Evolutionary conservation across 2,797 vertebrate species (phyloP), one percentile per base, ranked within the genome.

Genomic region (Odontamblyopus lacepedii): DNA sequence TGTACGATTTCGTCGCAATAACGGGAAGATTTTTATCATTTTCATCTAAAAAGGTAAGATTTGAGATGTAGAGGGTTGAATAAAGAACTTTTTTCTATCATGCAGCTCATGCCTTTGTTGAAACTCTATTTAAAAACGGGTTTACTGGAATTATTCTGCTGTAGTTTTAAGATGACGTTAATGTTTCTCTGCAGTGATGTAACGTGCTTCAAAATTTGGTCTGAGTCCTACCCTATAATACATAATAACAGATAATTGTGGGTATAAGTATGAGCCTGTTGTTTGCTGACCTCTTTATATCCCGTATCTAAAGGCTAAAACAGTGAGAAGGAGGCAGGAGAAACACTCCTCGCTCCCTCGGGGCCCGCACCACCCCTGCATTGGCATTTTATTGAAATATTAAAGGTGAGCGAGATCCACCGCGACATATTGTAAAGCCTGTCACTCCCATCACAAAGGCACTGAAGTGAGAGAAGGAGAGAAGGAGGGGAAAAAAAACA

Each of bases 311-410:
- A 83, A 87, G 67, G 76, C 71, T 76, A 78, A 80, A 78, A 88
- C 41, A 77, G 75, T 70, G 70, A 69, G 70, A 82, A 76, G 19
- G 59, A 83, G 67, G 72, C 16, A 30, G 35, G 41, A 67, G 62
- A 61, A 55, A 72, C 53, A 77, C 72, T 9, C 23, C 23, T 7
- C 66, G 60, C 23, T 95, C 93, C 86, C 61, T 35, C 59, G 85
- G 87, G 87, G 91, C 77, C 30, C 13, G 89, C 87, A 77, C 81
- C 81, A 78, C 79, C 89, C 41, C 92, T 89, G 85, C 88, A 88
- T 86, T 92, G 92, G 88, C 88, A 93, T 94, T 94, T 95, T 88
- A 91, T 87, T 92, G 91, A 94, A 95, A 95, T 95, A 95, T 95
- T 95, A 94, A 95, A 93, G 89, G 87, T 91, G 93, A 94, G 91